Evolutionary conservation across 2,113 vertebrate genomes (phyloP).

Genomic region (Drymodes brunneopygia): DNA sequence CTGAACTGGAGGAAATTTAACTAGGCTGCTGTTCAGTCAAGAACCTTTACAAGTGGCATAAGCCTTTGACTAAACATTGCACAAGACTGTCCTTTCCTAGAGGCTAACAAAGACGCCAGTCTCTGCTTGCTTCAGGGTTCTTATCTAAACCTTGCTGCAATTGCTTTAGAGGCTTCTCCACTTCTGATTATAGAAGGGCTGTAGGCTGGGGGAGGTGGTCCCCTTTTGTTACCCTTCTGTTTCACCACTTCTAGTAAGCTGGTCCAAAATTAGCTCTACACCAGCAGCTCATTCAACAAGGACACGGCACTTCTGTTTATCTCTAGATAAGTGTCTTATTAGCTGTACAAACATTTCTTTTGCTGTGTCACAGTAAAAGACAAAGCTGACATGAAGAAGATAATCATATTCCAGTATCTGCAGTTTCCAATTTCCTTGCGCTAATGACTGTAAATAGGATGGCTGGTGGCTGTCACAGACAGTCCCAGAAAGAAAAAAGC

Average conservation of each 20-base stretch:
- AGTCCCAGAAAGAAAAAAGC: neutral
- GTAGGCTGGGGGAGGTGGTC: too few relatives aligned
- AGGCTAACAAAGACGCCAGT: neutral
- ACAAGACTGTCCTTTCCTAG: neutral
- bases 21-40: neutral
- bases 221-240: neutral
- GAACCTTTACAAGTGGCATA: neutral
- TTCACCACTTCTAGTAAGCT: neutral
- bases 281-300: neutral
- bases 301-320: neutral
- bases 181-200: neutral
- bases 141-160: neutral
- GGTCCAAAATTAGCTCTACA: neutral
- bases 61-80: conserved; percentile 7
- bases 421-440: neutral
- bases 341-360: neutral
- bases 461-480: neutral
- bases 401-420: neutral
- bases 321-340: neutral
- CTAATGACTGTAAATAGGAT: neutral
- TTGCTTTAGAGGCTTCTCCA: neutral
- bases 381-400: neutral
- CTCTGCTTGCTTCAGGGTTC: neutral
- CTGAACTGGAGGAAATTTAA: neutral
- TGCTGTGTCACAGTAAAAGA: neutral